phyloP scores from a whole-genome alignment of 1,140 invertebrate genomes.

The Zaprionus inermis region DNA sequence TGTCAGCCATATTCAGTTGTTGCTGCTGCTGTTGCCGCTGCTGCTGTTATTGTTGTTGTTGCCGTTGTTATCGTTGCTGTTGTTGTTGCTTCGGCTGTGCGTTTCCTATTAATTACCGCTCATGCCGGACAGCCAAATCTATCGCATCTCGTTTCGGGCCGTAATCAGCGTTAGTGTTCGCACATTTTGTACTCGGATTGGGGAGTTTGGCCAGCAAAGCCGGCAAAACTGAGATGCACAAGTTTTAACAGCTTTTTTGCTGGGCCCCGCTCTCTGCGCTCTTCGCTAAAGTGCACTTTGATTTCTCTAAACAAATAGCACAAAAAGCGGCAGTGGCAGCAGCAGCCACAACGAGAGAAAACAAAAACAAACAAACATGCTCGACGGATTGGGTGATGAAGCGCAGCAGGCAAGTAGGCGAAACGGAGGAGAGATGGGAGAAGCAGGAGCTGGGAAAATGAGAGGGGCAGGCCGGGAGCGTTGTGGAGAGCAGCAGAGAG shows the following conservation, averaged over 20 bases:
- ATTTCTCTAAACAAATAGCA: slow-evolving; percentile 53
- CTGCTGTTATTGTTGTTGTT: not conserved
- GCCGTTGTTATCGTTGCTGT: slow-evolving; percentile 11
- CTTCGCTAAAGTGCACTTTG: slow-evolving; percentile 45
- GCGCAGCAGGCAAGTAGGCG: slow-evolving; percentile 2
- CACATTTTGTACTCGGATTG: not conserved
- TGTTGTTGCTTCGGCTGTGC: not conserved
- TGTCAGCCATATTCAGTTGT: slow-evolving; percentile 9
- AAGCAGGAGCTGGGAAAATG: not conserved
- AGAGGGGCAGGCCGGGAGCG: not conserved
- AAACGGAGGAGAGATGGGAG: not conserved
- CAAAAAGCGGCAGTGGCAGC: slow-evolving; percentile 9
- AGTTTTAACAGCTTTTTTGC: slow-evolving; percentile 4
- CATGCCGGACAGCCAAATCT: slow-evolving; percentile 21
- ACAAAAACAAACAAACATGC: not conserved
- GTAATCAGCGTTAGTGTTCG: not conserved
- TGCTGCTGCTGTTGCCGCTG: not conserved
- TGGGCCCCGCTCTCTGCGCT: not conserved
- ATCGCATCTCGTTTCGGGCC: not conserved
- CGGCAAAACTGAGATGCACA: not conserved
- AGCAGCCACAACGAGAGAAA: slow-evolving; percentile 12
- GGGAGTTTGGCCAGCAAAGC: too few species aligned
- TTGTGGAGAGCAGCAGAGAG: not conserved
- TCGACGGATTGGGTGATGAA: slow-evolving; percentile 14
- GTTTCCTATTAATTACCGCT: slow-evolving; percentile 66